Base-by-base conservation (phyloP, 2,797 vertebrate genomes). In the Botia kubotai region DNA sequence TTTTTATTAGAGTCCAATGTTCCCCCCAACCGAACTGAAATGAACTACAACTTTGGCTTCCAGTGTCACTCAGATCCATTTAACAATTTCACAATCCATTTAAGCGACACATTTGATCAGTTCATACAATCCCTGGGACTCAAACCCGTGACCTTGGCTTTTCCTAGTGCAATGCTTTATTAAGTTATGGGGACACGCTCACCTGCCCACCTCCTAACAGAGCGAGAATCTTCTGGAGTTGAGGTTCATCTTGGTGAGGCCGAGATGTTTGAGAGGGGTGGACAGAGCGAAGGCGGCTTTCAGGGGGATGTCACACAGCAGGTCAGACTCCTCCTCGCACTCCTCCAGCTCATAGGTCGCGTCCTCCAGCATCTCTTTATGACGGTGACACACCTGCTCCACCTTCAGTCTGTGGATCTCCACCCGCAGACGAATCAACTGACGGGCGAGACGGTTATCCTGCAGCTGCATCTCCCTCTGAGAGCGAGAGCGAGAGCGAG, bases 191-290 rank as follows among this genome's bases (percentile, higher is more conserved):
- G 23, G 23, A 26, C 23, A 26, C 23, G 23, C 23, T 26, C 23
- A 26, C 23, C 23, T 26, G 23, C 23, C 23, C 23, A 5, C 48
- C 95, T 90, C 33, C 72, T 53, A 99, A 90, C 97, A 97, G 52
- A 99, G 93, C 0, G 97, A 98, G 91, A 99, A 99, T 2, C 96
- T 94, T 0, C 97, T 93, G 63, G 96, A 94, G 83, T 97, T 98
- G 90, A 99, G 96, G 92, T 99, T 99, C 97, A 99, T 99, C 90
- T 97, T 97, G 14, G 98, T 99, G 87, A 99, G 95, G 0, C 97
- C 97, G 57, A 99, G 95, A 90, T 99, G 97, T 83, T 97, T 97
- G 72, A 99, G 96, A 0, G 96, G 96, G 0, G 89, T 96, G 88
- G 96, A 97, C 86, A 98, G 91, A 53, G 95, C 91, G 71, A 97